phyloP scores from a whole-genome alignment of 64 coral and sea anemone species.

The Platygyra sinensis region DNA sequence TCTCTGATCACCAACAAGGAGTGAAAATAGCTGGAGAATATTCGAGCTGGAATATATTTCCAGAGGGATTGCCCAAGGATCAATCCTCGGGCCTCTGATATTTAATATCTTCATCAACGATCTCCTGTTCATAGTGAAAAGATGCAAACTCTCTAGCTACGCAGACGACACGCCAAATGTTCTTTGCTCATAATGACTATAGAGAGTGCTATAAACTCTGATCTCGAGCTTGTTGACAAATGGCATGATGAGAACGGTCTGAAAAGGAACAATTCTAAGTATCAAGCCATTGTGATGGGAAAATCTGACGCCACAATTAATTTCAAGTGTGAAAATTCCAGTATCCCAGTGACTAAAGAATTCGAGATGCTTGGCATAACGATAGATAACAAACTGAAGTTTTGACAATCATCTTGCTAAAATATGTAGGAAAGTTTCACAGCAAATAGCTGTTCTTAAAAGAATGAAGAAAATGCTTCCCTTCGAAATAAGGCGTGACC shows the following conservation, averaged over 20 bases:
- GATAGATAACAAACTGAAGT: too few species aligned
- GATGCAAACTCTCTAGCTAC: constrained; percentile 16
- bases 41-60: constrained; percentile 50
- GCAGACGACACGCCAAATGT: constrained; percentile 60
- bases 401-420: too few species aligned
- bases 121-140: constrained; percentile 15
- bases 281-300: constrained; percentile 61
- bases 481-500: too few species aligned
- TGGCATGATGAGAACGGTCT: constrained; percentile 46
- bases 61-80: constrained; percentile 15
- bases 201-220: constrained; percentile 1
- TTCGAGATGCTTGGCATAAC: not conserved
- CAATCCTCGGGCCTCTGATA: not conserved
- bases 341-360: constrained; percentile 11
- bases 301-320: too few species aligned
- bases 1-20: constrained; percentile 39
- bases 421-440: too few species aligned
- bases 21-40: constrained; percentile 30
- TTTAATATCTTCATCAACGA: constrained; percentile 61
- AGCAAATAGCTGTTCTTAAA: too few species aligned
- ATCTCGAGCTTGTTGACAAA: not conserved
- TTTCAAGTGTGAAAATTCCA: too few species aligned
- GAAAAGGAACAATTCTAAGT: constrained; percentile 42
- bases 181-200: not conserved
- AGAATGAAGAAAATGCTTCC: too few species aligned